Percentiles rank a stretch among this genome's conserved stretches.
These are phyloP conservation scores for Scalopus aquaticus DNA, from an alignment of 2,113 vertebrate genomes.

Conservation along the genomic window DNA sequence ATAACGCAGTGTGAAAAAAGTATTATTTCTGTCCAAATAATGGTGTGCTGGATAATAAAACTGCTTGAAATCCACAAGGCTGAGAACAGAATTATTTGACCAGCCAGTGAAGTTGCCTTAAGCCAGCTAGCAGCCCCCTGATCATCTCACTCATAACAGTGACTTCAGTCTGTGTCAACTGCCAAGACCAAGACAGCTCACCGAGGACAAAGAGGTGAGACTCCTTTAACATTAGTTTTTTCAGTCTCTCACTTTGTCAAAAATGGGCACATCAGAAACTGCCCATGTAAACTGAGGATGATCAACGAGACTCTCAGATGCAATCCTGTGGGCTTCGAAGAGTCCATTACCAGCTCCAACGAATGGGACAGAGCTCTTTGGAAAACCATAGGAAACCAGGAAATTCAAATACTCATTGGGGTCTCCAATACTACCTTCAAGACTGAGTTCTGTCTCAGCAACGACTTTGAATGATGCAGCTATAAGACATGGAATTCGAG, in stretches of 20 bases:
- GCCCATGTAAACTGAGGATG: neutral
- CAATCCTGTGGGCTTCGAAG: neutral
- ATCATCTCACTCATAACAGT: neutral
- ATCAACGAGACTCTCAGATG: neutral
- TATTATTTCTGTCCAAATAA: constrained; percentile 66
- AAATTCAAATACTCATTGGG: neutral
- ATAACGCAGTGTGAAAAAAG: constrained; percentile 50
- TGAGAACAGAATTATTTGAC: neutral
- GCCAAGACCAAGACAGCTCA: neutral
- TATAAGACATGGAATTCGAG: neutral
- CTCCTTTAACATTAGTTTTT: neutral
- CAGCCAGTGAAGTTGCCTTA: neutral
- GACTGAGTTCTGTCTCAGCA: neutral
- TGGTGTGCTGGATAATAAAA: constrained; percentile 41
- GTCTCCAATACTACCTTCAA: neutral
- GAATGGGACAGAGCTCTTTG: neutral
- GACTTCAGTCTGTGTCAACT: neutral
- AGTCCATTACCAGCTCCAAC: neutral
- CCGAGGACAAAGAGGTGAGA: neutral
- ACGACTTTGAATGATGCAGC: neutral
- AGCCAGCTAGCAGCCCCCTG: neutral
- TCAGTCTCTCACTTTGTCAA: neutral
- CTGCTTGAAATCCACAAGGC: constrained; percentile 26
- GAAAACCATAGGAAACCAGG: neutral
- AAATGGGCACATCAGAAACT: neutral